phyloP scores from a whole-genome alignment of 2,797 vertebrate species.

The Smutsia gigantea region DNA sequence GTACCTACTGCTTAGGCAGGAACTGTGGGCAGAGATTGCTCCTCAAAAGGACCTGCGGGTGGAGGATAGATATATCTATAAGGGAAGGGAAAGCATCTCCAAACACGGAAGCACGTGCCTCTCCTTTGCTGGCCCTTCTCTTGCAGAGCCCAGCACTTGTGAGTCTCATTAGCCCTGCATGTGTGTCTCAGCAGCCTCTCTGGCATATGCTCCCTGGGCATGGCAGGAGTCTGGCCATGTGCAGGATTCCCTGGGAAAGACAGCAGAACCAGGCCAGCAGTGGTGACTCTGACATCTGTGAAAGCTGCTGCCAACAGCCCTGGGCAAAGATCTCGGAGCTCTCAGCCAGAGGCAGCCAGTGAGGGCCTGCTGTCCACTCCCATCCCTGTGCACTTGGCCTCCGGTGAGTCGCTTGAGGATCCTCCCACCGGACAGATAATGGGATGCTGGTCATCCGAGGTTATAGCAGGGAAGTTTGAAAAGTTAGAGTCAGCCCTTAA shows the following conservation, averaged over 20 bases:
- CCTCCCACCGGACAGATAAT: not conserved
- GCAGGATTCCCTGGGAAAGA: not conserved
- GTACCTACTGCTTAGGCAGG: not conserved
- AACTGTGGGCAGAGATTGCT: not conserved
- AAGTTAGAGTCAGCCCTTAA: not conserved
- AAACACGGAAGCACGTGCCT: accelerated
- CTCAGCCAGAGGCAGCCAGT: not conserved
- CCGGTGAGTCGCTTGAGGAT: accelerated
- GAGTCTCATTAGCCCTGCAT: not conserved
- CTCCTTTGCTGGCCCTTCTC: not conserved
- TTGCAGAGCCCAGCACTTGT: not conserved
- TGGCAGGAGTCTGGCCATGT: accelerated
- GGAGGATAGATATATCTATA: not conserved
- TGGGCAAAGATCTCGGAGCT: accelerated
- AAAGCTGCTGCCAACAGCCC: not conserved
- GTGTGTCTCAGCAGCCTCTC: not conserved
- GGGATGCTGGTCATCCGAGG: not conserved
- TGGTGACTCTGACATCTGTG: not conserved
- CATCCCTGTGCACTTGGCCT: not conserved
- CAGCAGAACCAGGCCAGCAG: not conserved
- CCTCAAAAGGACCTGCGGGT: not conserved
- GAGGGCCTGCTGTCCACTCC: not conserved
- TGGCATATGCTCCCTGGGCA: not conserved
- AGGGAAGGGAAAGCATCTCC: not conserved
- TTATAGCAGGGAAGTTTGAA: not conserved